Evolutionary conservation across 2,888 invertebrate genomes (phyloP).

Genomic region (Octodonta nipae): DNA sequence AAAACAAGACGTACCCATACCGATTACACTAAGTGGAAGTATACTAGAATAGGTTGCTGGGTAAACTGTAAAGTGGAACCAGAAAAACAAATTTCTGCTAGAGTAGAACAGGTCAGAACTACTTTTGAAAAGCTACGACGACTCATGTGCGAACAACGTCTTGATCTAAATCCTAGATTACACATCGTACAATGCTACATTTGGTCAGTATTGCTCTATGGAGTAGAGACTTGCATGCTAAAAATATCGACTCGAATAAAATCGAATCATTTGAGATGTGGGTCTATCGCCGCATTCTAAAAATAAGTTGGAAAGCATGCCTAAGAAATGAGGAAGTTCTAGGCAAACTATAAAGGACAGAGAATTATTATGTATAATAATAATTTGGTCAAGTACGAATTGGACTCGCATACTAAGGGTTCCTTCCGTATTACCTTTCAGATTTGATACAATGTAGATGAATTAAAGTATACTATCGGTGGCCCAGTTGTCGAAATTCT

Average conservation of each 20-base stretch:
- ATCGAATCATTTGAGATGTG: constrained; percentile 2
- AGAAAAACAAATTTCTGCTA: background rate
- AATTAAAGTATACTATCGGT: no score
- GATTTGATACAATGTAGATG: no score
- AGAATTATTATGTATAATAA: no score
- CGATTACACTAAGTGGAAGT: constrained; percentile 1
- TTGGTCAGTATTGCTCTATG: constrained; percentile 1
- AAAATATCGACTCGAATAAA: constrained; percentile 1
- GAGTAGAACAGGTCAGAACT: no score
- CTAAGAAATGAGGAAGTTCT: background rate
- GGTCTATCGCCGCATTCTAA: constrained; percentile 1
- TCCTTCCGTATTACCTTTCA: no score
- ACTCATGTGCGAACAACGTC: background rate
- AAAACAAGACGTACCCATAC: constrained; percentile 1
- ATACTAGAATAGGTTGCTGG: constrained; percentile 1
- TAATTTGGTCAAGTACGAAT: no score
- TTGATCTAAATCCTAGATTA: constrained; percentile 1
- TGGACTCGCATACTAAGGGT: no score
- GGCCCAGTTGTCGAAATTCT: no score
- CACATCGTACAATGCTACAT: background rate
- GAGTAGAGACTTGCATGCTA: background rate
- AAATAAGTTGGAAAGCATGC: background rate
- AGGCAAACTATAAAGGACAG: constrained; percentile 1
- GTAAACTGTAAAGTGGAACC: background rate
- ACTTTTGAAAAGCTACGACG: constrained; percentile 1